phyloP scores from a whole-genome alignment of 2,113 vertebrate genomes.

The Litocranius walleri region DNA sequence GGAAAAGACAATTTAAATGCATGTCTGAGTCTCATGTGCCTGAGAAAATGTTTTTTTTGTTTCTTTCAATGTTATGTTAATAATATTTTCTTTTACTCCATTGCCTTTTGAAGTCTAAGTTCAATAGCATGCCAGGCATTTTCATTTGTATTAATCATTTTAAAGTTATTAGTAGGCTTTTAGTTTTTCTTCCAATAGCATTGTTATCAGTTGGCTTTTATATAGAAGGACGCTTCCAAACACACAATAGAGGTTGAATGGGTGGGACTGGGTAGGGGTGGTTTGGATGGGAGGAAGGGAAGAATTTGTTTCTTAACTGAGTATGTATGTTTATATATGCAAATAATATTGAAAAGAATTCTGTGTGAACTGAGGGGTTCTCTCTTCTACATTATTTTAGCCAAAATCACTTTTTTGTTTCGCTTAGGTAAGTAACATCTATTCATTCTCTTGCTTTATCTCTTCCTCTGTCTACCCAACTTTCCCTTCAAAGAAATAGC shows the following conservation, averaged over 20 bases:
- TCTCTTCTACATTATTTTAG: slow-evolving; percentile 3
- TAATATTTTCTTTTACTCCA: slow-evolving; percentile 75
- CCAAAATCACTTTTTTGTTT: background rate
- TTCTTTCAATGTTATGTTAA: slow-evolving; percentile 71
- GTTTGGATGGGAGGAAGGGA: background rate
- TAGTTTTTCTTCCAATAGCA: slow-evolving; percentile 67
- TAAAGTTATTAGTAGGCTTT: slow-evolving; percentile 76
- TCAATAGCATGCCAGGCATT: slow-evolving; percentile 81
- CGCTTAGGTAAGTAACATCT: slow-evolving; percentile 52
- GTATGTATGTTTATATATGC: background rate
- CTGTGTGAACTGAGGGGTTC: background rate
- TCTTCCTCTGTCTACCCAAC: slow-evolving; percentile 71
- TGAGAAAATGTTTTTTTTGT: slow-evolving; percentile 78
- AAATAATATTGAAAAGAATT: background rate
- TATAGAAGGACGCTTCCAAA: background rate
- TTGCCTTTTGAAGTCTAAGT: slow-evolving; percentile 80
- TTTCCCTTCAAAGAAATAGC: slow-evolving; percentile 37
- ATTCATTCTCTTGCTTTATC: slow-evolving; percentile 40
- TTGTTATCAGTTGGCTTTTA: slow-evolving; percentile 72
- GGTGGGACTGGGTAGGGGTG: background rate
- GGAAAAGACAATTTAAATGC: slow-evolving; percentile 69
- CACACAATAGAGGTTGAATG: background rate
- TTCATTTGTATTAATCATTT: slow-evolving; percentile 78
- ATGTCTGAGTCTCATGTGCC: slow-evolving; percentile 84
- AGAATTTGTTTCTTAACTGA: background rate